Conservation (phyloP, 2,113 vertebrate genomes). For the Phyllopteryx taeniolatus region DNA sequence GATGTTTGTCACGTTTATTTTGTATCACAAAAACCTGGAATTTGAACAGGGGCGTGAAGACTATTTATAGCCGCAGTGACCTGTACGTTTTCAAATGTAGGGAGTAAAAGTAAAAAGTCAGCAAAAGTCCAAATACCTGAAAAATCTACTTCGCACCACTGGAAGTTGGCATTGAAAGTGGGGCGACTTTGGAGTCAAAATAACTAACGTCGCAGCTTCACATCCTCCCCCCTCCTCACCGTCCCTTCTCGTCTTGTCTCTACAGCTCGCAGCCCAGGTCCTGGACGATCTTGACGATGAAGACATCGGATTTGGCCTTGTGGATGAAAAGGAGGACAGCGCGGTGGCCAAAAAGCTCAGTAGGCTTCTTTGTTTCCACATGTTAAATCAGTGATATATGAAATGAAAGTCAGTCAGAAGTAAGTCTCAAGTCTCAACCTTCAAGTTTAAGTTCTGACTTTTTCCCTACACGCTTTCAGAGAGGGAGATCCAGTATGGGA, state of each 20-base stretch:
- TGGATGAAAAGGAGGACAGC: slow-evolving; percentile 82
- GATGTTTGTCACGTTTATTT: no score
- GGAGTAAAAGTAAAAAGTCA: no score
- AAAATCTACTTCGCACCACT: no score
- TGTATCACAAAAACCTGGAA: no score
- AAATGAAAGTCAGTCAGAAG: background rate
- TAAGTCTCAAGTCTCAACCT: slow-evolving; percentile 10
- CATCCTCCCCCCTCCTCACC: background rate
- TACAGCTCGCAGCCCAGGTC: slow-evolving; percentile 88
- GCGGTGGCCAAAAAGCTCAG: slow-evolving; percentile 86
- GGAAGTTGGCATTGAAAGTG: slow-evolving; percentile 1
- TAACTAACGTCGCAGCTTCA: background rate
- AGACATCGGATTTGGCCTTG: slow-evolving; percentile 85
- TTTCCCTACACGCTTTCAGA: background rate
- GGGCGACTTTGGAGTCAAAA: background rate
- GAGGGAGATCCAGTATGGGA: background rate
- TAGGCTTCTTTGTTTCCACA: slow-evolving; percentile 45
- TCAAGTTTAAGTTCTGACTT: slow-evolving; percentile 14
- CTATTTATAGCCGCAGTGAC: no score
- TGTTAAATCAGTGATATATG: no score
- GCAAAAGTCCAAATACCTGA: no score
- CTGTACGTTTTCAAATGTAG: no score
- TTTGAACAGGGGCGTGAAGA: no score
- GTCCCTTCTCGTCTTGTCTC: background rate
- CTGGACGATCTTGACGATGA: slow-evolving; percentile 85